Evolutionary conservation across 2,888 invertebrate genomes (phyloP), one percentile per base, ranked within the genome.

Genomic region (Diabrotica balteata): DNA sequence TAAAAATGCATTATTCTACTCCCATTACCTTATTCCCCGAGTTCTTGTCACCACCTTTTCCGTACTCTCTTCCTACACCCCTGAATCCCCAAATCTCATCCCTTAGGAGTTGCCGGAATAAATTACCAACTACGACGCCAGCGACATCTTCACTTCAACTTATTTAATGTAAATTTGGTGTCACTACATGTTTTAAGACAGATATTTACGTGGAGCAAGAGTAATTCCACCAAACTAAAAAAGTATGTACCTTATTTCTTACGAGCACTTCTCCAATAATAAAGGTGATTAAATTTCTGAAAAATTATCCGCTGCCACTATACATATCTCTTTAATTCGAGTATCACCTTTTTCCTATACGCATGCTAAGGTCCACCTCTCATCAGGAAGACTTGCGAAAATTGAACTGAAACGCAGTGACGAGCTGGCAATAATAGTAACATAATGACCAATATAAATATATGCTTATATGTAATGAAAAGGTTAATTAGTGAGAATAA

Each of bases 141-240:
- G 59, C 68, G 68, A 70, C 72, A 72, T 72, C 70, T 72, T 70
- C 72, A 72, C 72, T 70, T 68, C 66, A 71, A 69, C 71, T 66
- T 68, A 71, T 69, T 69, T 69, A 71, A 72, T 71, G 70, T 69
- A 67, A 72, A 72, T 72, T 72, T 66, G 69, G 72, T 63, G 72
- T 68, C 69, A 69, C 69, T 72, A 71, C 72, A 66, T 67, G 69
- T 71, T 72, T 69, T 72, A 71, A 72, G 68, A 63, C 55, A 51
- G 57, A 61, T 71, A 71, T 71, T 72, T 69, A 66, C 69, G 63
- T 63, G 22, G 49, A 53, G 67, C 22, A 7, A 7, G 44, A 9
- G 43, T 32, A 7, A 59, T 64, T 64, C 64, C 64, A 64, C 64
- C 58, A 52, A 58, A 53, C 11, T 8, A 60, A n/a, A 47, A 47